phyloP scores from a whole-genome alignment of 1,140 invertebrate species.

The Polyergus mexicanus region DNA sequence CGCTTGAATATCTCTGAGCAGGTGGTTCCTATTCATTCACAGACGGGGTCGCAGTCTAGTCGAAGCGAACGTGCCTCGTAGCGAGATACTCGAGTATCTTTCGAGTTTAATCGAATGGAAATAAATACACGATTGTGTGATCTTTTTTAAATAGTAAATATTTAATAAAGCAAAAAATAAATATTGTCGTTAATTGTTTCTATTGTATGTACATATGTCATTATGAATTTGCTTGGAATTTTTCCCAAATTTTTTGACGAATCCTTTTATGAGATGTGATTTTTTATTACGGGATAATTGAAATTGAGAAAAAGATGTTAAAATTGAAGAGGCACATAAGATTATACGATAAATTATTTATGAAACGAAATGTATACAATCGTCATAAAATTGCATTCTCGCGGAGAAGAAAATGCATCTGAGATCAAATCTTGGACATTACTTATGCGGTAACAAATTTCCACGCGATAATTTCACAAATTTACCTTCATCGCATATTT shows the following conservation, averaged over 20 bases:
- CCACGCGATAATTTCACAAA: not conserved
- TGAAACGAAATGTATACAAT: slow-evolving; percentile 3
- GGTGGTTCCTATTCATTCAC: slow-evolving; percentile 71
- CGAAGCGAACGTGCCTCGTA: slow-evolving; percentile 12
- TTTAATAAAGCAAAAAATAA: not conserved
- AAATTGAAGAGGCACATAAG: not conserved
- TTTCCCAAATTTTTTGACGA: not conserved
- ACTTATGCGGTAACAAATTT: not conserved
- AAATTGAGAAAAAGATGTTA: not conserved
- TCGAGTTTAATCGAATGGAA: not conserved
- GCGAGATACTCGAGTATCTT: not conserved
- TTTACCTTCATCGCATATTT: not conserved
- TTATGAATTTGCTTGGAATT: not conserved
- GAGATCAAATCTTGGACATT: not conserved
- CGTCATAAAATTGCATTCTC: not conserved
- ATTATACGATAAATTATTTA: slow-evolving; percentile 21
- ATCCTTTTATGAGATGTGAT: not conserved
- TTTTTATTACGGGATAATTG: not conserved
- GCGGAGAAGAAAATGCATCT: not conserved
- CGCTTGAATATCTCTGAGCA: slow-evolving; percentile 56
- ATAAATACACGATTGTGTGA: not conserved
- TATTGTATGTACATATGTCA: too few species aligned
- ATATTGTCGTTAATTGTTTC: not conserved
- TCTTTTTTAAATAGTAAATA: not conserved
- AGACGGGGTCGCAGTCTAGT: slow-evolving; percentile 23